Conservation (phyloP, 1,140 invertebrate species). For the Lutraria rhynchaena region DNA sequence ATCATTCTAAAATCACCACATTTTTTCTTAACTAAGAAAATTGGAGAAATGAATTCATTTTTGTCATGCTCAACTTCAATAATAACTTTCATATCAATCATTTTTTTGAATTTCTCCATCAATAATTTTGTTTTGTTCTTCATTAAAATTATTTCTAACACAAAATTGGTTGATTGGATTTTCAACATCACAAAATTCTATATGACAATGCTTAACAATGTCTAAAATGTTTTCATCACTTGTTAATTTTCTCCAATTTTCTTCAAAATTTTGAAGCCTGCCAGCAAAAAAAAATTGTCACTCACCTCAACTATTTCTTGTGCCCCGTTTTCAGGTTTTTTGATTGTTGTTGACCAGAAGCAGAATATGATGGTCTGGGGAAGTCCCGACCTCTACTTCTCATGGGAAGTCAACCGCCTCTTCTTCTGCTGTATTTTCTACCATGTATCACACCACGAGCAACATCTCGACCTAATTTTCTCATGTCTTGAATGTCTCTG, state of each 20-base stretch:
- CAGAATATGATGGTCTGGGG: background rate
- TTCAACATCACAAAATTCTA: background rate
- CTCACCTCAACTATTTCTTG: background rate
- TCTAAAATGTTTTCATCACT: slow-evolving; percentile 16
- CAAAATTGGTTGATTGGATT: background rate
- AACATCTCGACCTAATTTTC: background rate
- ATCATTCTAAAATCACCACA: slow-evolving; percentile 15
- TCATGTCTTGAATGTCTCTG: slow-evolving; percentile 12
- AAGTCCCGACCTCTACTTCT: too few relatives aligned
- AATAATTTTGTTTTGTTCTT: background rate
- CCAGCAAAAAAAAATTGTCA: background rate
- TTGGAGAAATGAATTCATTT: background rate
- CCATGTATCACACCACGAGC: background rate
- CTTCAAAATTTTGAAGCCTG: slow-evolving; percentile 9
- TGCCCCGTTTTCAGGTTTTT: background rate
- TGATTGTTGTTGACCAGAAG: background rate
- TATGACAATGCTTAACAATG: slow-evolving; percentile 28
- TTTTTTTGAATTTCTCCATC: slow-evolving; percentile 20
- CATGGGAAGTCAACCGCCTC: background rate
- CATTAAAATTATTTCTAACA: background rate
- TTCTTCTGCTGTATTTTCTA: background rate
- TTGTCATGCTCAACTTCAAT: background rate
- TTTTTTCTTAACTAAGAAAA: background rate
- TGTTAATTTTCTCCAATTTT: slow-evolving; percentile 28
- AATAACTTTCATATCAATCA: slow-evolving; percentile 16